phyloP scores from a whole-genome alignment of 1,140 invertebrate species.

The Camponotus pennsylvanicus region DNA sequence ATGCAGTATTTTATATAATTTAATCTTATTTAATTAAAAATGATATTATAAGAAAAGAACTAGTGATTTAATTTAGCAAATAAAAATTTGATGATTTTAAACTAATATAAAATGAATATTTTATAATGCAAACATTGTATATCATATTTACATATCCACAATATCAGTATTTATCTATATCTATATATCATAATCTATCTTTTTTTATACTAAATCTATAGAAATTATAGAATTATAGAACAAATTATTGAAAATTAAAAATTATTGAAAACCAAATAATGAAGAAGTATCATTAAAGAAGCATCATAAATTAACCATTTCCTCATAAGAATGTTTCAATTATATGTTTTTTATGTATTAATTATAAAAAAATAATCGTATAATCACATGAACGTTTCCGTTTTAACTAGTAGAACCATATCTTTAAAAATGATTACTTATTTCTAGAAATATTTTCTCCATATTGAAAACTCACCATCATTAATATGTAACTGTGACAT shows the following conservation, averaged over 20 bases:
- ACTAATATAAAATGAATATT: background rate
- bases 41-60: background rate
- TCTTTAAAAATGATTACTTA: background rate
- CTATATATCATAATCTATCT: background rate
- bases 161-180: background rate
- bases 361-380: background rate
- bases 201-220: background rate
- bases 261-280: background rate
- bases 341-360: background rate
- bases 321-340: background rate
- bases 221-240: slow-evolving; percentile 6
- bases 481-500: slow-evolving; percentile 90
- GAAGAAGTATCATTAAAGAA: background rate
- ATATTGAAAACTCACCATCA: slow-evolving; percentile 85
- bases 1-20: background rate
- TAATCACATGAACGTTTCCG: background rate
- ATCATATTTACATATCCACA: background rate
- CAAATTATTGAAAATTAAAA: background rate
- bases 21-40: too few species aligned
- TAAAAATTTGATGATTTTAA: slow-evolving; percentile 7
- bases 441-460: background rate
- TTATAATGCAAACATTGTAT: slow-evolving; percentile 8
- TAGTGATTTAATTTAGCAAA: slow-evolving; percentile 8
- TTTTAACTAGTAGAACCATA: background rate
- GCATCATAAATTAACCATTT: background rate